These are phyloP conservation scores for Sandelia bainsii DNA, from an alignment of 2,797 vertebrate species.

Conservation along the genomic window DNA sequence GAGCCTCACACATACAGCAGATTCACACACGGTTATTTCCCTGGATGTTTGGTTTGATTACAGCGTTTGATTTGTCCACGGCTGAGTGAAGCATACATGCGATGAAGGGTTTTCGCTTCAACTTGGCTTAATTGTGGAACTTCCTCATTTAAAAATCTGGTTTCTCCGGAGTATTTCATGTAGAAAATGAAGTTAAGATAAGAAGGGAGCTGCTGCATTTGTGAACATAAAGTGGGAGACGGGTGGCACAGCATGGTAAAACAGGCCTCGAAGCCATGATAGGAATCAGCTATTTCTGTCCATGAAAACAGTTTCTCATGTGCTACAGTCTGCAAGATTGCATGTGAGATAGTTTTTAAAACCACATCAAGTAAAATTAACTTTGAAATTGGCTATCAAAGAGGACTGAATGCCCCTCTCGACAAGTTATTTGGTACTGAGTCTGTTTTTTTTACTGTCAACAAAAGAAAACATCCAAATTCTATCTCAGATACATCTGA, in stretches of 20 bases:
- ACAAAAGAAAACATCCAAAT: not conserved
- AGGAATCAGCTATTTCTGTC: slow-evolving; percentile 51
- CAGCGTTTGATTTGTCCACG: slow-evolving; percentile 21
- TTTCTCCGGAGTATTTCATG: slow-evolving; percentile 43
- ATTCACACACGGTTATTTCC: slow-evolving; percentile 20
- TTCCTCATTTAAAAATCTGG: slow-evolving; percentile 39
- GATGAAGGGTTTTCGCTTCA: slow-evolving; percentile 16
- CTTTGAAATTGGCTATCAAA: not conserved
- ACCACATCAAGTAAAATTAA: not conserved
- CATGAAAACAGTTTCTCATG: slow-evolving; percentile 45
- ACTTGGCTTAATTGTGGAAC: slow-evolving; percentile 31
- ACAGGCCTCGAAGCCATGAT: slow-evolving; percentile 47
- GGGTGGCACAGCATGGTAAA: slow-evolving; percentile 39
- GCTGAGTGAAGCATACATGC: slow-evolving; percentile 3
- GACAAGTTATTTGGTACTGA: not conserved
- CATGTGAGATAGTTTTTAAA: slow-evolving; percentile 26
- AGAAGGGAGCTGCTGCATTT: slow-evolving; percentile 18
- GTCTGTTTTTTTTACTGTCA: not conserved
- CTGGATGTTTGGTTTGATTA: slow-evolving; percentile 22
- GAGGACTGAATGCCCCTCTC: not conserved
- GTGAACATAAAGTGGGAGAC: slow-evolving; percentile 42
- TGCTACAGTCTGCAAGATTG: slow-evolving; percentile 38
- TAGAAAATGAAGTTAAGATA: slow-evolving; percentile 55
- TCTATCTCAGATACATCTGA: no score
- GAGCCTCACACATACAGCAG: slow-evolving; percentile 5